phyloP scores from a whole-genome alignment of 2,797 vertebrate species.

The Spondyliosoma cantharus region DNA sequence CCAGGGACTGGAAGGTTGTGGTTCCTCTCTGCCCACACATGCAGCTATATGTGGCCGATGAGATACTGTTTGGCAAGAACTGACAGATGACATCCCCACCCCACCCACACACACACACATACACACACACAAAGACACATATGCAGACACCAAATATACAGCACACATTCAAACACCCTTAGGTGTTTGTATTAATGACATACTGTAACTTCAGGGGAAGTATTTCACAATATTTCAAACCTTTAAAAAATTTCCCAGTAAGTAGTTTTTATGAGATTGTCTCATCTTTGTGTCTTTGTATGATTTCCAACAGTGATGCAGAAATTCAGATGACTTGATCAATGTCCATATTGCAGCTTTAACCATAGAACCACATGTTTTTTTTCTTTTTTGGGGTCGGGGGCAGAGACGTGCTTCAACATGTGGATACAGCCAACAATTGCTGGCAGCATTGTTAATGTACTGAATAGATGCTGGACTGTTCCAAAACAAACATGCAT shows the following conservation, averaged over 20 bases:
- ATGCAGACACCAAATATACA: not conserved
- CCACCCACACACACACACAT: not conserved
- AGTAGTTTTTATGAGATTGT: not conserved
- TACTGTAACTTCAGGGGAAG: not conserved
- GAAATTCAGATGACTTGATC: not conserved
- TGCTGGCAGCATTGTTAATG: not conserved
- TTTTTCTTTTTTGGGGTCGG: no score
- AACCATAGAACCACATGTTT: not conserved
- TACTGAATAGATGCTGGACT: not conserved
- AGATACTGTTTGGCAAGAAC: constrained; percentile 22
- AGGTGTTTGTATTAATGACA: not conserved
- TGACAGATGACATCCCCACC: constrained; percentile 11
- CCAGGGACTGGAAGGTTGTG: constrained; percentile 21
- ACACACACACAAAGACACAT: not conserved
- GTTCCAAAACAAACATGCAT: constrained; percentile 8
- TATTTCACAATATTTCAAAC: not conserved
- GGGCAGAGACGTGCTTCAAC: not conserved
- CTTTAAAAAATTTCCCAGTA: no score
- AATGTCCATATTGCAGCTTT: not conserved
- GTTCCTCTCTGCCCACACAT: constrained; percentile 56
- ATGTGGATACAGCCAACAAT: not conserved
- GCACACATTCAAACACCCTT: not conserved
- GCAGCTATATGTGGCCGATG: constrained; percentile 22
- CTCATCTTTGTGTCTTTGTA: not conserved
- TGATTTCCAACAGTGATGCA: not conserved